These are phyloP conservation scores for Reinhardtius hippoglossoides DNA, from an alignment of 2,113 vertebrate genomes.

Conservation along the genomic window DNA sequence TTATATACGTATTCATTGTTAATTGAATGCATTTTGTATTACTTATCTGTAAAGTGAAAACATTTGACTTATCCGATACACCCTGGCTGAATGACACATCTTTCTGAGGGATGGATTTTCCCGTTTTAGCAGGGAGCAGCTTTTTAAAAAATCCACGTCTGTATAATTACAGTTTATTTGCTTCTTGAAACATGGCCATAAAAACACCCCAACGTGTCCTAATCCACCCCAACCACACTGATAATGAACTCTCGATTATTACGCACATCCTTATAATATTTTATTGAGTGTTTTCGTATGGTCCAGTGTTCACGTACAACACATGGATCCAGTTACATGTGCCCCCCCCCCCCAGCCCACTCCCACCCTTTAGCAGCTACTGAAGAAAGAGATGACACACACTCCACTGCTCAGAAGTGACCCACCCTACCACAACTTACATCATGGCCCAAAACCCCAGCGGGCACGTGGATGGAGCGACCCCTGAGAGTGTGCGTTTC, in stretches of 20 bases:
- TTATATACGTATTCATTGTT: no score
- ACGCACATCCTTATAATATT: neutral
- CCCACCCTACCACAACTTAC: constrained; percentile 65
- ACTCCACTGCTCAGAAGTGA: constrained; percentile 18
- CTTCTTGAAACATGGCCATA: constrained; percentile 1
- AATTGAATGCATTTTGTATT: no score
- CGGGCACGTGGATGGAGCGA: constrained; percentile 62
- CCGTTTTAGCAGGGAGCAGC: neutral
- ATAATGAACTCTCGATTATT: constrained; percentile 28
- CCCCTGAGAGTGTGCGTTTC: constrained; percentile 27
- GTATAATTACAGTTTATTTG: neutral
- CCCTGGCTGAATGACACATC: neutral
- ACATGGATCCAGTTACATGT: constrained; percentile 41
- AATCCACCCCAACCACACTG: constrained; percentile 12
- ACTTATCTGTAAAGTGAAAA: no score
- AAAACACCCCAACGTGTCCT: neutral
- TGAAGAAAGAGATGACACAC: constrained; percentile 48
- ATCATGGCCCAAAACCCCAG: constrained; percentile 54
- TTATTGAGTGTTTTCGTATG: constrained; percentile 8
- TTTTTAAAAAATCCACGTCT: neutral
- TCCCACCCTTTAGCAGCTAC: constrained; percentile 41
- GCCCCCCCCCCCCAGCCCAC: neutral
- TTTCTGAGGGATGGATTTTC: neutral
- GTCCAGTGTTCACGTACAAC: constrained; percentile 16
- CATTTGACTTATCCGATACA: no score